phyloP scores from a whole-genome alignment of 2,888 invertebrate genomes.

The Papilio gigon region DNA sequence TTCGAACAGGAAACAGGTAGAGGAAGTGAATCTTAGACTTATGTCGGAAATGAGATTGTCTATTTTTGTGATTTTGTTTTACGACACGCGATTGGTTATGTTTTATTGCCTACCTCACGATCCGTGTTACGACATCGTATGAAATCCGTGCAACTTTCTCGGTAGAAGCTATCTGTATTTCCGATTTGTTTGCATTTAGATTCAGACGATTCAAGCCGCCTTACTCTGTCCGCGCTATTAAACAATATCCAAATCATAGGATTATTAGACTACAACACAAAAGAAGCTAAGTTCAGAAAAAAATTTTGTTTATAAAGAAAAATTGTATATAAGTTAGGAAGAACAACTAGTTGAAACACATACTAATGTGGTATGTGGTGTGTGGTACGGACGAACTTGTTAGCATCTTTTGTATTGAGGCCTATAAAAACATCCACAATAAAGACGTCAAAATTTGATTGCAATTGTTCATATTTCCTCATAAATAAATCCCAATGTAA shows the following conservation, averaged over 20 bases:
- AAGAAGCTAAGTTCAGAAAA: neutral
- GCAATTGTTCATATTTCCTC: slow-evolving; percentile 25
- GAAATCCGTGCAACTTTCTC: slow-evolving; percentile 28
- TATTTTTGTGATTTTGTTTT: slow-evolving; percentile 19
- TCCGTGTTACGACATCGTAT: slow-evolving; percentile 21
- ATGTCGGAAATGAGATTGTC: neutral
- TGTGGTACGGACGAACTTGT: neutral
- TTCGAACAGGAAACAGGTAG: slow-evolving; percentile 11
- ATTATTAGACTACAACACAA: neutral
- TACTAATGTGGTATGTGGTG: neutral
- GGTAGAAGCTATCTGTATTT: slow-evolving; percentile 9
- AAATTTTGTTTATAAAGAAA: neutral
- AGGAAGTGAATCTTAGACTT: neutral
- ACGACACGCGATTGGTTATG: slow-evolving; percentile 11
- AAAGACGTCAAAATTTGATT: slow-evolving; percentile 20
- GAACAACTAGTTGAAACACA: no score
- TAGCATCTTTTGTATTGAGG: slow-evolving; percentile 7
- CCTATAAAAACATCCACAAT: slow-evolving; percentile 40
- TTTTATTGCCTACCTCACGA: slow-evolving; percentile 20
- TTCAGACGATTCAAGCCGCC: slow-evolving; percentile 6
- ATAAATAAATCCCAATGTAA: slow-evolving; percentile 46
- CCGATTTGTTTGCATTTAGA: slow-evolving; percentile 16
- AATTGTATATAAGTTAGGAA: no score
- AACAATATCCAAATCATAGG: slow-evolving; percentile 15
- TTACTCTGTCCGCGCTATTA: neutral